Conservation (phyloP, 2,797 vertebrate species). For the Sardinella longiceps region DNA sequence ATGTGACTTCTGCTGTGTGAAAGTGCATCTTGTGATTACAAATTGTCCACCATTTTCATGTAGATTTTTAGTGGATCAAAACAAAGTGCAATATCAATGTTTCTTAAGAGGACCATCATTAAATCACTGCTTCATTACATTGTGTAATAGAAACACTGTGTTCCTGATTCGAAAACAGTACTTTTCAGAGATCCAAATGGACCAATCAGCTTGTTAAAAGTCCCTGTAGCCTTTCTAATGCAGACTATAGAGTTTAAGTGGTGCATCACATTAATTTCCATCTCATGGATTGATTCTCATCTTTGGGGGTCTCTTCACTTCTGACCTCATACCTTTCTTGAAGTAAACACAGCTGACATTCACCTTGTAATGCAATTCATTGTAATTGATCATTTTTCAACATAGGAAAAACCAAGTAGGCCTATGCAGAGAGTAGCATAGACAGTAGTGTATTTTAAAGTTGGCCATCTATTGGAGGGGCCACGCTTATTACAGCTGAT, state of each 20-base stretch:
- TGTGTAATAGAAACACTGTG: background rate
- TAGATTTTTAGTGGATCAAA: background rate
- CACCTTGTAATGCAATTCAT: background rate
- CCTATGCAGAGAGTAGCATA: background rate
- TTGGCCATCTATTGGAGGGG: background rate
- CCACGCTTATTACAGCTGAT: background rate
- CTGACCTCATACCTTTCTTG: background rate
- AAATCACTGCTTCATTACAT: background rate
- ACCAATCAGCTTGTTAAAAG: background rate
- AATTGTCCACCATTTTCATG: too few species aligned
- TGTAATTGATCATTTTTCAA: background rate
- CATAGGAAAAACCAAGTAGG: background rate
- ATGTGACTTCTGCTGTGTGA: too few species aligned
- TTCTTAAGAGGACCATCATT: too few species aligned
- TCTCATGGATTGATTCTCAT: background rate
- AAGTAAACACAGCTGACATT: background rate
- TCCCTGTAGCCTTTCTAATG: too few species aligned
- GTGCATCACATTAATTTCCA: background rate
- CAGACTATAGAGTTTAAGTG: background rate
- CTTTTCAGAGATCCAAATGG: background rate
- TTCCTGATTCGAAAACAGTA: background rate
- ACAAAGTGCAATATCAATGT: background rate
- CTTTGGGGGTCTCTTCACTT: background rate
- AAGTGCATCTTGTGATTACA: too few species aligned
- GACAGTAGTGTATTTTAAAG: background rate